phyloP scores from a whole-genome alignment of 2,113 vertebrate genomes.

The Fregata magnificens region DNA sequence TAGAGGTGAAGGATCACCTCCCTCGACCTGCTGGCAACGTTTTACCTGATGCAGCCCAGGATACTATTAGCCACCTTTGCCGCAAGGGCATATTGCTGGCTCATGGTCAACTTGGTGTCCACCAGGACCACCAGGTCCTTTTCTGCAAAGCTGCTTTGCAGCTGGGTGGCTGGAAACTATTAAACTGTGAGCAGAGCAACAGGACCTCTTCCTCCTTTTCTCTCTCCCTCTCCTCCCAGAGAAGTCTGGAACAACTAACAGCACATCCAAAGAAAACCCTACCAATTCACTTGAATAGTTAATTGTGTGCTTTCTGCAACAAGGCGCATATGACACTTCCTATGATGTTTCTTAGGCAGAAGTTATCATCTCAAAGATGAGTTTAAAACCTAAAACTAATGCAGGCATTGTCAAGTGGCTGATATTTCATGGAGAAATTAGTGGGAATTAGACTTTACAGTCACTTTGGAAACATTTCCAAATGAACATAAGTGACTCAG shows the following conservation, averaged over 20 bases:
- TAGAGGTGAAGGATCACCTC: neutral
- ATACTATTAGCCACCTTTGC: neutral
- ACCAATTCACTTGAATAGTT: neutral
- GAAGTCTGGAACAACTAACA: neutral
- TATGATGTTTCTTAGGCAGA: neutral
- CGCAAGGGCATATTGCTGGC: neutral
- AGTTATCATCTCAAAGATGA: neutral
- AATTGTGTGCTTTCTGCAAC: neutral
- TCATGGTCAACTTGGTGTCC: neutral
- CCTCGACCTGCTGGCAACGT: rapidly evolving
- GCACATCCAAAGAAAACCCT: neutral
- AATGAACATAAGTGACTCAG: neutral
- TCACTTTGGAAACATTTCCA: neutral
- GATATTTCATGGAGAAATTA: neutral
- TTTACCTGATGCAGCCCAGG: neutral
- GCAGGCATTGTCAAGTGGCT: neutral
- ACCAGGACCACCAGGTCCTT: neutral
- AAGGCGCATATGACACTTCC: neutral
- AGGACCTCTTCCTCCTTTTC: neutral
- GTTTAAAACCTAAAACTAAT: neutral
- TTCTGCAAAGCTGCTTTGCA: neutral
- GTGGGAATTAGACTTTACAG: neutral
- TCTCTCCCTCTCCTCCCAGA: neutral
- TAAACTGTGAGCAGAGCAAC: neutral
- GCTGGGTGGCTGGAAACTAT: neutral